Conservation (phyloP, 2,888 invertebrate species). For the Platycnemis pennipes region DNA sequence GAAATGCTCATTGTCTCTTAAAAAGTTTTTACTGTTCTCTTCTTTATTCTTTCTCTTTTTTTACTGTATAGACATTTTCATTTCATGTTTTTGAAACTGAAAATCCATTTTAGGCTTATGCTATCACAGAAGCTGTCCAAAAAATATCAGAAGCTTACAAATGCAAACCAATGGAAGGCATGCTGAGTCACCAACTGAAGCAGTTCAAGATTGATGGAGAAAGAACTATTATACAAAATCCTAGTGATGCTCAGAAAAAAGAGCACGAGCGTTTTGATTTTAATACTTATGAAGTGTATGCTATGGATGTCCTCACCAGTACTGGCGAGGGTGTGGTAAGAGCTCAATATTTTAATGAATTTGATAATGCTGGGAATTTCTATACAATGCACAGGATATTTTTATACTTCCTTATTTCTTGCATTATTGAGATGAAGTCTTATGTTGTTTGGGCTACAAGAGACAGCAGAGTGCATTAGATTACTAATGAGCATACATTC, state of each 20-base stretch:
- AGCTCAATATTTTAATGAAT: conserved; percentile 71
- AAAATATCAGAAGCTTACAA: conserved; percentile 95
- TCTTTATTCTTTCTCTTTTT: too few species aligned
- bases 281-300: conserved; percentile 98
- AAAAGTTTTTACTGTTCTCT: too few species aligned
- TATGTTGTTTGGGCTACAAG: too few species aligned
- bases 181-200: conserved; percentile 97
- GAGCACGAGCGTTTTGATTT: conserved; percentile 98
- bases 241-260: conserved; percentile 96
- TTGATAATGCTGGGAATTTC: too few species aligned
- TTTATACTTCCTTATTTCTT: too few species aligned
- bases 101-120: conserved; percentile 86
- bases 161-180: conserved; percentile 98
- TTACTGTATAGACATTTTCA: not conserved
- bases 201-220: conserved; percentile 98
- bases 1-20: too few species aligned
- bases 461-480: too few species aligned
- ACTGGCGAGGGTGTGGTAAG: conserved; percentile 95
- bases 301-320: conserved; percentile 98
- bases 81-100: conserved; percentile 30
- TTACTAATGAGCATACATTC: conserved; percentile 57
- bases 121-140: conserved; percentile 94
- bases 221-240: conserved; percentile 98
- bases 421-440: too few species aligned
- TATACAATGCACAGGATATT: too few species aligned